phyloP scores from a whole-genome alignment of 2,113 vertebrate species.

The Aviceda subcristata region DNA sequence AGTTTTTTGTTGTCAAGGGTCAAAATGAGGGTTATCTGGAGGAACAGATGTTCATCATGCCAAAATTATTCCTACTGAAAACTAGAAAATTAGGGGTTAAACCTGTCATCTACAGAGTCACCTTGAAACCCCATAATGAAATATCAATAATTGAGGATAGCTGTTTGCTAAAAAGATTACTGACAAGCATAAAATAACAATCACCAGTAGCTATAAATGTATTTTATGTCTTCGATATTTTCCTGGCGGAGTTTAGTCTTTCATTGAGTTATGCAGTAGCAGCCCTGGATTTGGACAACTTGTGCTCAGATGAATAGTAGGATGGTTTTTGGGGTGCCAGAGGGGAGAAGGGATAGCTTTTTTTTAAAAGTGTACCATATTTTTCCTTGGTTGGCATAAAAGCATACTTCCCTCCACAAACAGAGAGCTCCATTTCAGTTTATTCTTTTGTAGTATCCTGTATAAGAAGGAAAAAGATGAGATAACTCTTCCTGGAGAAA shows the following conservation, averaged over 20 bases:
- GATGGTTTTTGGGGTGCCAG: not conserved
- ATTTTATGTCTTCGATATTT: constrained; percentile 13
- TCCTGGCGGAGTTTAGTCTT: not conserved
- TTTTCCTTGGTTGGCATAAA: not conserved
- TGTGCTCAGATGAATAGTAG: not conserved
- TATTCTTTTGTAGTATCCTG: not conserved
- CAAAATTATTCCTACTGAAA: not conserved
- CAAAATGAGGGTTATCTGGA: not conserved
- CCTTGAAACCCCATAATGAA: not conserved
- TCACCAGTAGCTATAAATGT: not conserved
- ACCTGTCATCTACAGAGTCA: not conserved
- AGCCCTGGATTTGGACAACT: not conserved
- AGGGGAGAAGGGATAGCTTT: not conserved
- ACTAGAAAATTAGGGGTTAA: not conserved
- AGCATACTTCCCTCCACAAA: not conserved
- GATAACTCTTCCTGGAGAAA: not conserved
- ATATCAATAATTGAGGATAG: not conserved
- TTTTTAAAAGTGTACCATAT: not conserved
- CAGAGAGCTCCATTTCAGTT: not conserved
- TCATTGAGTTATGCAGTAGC: not conserved
- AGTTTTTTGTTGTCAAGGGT: not conserved
- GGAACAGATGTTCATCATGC: not conserved
- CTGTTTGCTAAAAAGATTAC: not conserved
- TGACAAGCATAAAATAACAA: not conserved
- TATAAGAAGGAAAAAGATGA: not conserved